phyloP scores from a whole-genome alignment of 2,113 vertebrate genomes.

The Syrmaticus mikado region DNA sequence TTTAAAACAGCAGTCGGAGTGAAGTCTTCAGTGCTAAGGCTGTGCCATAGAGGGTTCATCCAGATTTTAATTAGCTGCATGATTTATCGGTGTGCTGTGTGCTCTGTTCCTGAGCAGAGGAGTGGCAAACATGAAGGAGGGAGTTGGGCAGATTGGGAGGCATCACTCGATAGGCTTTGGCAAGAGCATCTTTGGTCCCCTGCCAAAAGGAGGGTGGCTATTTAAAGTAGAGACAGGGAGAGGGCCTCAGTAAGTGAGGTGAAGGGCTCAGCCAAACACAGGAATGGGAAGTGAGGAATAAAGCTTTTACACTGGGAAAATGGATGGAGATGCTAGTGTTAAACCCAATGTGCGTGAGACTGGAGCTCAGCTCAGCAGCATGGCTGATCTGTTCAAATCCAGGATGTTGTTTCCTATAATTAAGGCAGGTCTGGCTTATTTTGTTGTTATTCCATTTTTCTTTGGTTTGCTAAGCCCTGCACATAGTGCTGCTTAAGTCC shows the following conservation, averaged over 20 bases:
- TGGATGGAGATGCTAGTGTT: background rate
- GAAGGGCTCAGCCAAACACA: background rate
- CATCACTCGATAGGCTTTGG: background rate
- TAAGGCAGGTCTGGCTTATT: background rate
- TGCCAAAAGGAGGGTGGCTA: constrained; percentile 43
- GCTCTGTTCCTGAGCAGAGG: background rate
- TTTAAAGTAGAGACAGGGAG: constrained; percentile 37
- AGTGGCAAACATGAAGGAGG: background rate
- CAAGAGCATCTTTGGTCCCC: constrained; percentile 8
- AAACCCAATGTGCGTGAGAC: background rate
- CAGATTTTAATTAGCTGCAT: background rate
- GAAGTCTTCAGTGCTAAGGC: background rate
- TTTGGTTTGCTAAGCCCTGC: background rate
- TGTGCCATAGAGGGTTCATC: background rate
- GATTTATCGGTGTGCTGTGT: background rate
- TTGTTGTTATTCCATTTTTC: background rate
- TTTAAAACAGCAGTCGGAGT: background rate
- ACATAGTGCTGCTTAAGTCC: background rate
- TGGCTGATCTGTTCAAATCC: background rate
- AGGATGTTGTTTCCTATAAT: background rate
- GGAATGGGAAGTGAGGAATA: background rate
- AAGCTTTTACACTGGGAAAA: accelerated
- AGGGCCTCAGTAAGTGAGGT: constrained; percentile 20
- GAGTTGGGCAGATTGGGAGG: background rate
- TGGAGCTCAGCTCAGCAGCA: background rate